Evolutionary conservation across 2,113 vertebrate genomes (phyloP).

Genomic region (Bambusicola thoracicus): DNA sequence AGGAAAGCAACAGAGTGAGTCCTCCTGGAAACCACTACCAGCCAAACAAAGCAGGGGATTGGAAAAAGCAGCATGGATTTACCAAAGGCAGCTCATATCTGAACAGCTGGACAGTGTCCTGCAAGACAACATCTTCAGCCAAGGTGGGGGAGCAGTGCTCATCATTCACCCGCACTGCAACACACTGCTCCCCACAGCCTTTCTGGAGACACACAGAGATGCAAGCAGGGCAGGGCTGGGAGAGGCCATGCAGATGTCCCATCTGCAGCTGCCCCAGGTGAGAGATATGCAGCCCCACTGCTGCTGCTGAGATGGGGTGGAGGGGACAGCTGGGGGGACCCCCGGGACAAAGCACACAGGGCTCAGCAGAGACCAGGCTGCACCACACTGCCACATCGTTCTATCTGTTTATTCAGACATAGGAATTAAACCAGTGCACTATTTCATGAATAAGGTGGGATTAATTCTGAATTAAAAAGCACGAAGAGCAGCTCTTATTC

Average conservation of each 20-base stretch:
- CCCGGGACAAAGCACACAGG: too few relatives aligned
- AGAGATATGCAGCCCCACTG: too few relatives aligned
- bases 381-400: neutral
- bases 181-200: neutral
- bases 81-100: neutral
- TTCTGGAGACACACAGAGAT: too few relatives aligned
- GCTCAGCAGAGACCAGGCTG: neutral
- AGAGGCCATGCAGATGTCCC: too few relatives aligned
- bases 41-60: neutral
- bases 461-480: neutral
- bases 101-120: neutral
- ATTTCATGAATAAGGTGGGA: neutral
- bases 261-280: too few relatives aligned
- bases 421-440: neutral
- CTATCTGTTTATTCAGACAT: slow-evolving; percentile 24
- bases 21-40: neutral
- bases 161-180: neutral
- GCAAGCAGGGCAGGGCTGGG: too few relatives aligned
- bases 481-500: neutral
- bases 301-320: too few relatives aligned
- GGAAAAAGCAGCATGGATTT: neutral
- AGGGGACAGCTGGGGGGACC: neutral
- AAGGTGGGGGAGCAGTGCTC: neutral
- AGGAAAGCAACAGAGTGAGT: neutral
- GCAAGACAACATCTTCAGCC: neutral